Conservation (phyloP, 2,113 vertebrate genomes). For the Mus pahari region DNA sequence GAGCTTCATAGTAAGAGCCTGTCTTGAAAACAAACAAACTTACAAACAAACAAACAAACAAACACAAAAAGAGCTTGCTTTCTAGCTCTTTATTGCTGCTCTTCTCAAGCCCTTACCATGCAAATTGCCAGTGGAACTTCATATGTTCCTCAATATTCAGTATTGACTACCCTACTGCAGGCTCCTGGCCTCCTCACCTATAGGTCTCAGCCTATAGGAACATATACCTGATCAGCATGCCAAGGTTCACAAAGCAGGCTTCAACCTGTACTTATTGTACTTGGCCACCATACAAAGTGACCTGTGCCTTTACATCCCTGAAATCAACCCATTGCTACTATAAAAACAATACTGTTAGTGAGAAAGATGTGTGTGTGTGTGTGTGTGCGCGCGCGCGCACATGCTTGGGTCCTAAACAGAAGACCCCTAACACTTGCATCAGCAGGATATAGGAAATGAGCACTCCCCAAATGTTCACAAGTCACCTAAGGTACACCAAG, state of each 20-base stretch:
- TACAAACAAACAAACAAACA: too few species aligned
- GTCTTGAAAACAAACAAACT: background rate
- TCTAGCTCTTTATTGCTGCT: background rate
- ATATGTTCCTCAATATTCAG: background rate
- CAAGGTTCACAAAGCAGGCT: too few species aligned
- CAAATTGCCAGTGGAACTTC: background rate
- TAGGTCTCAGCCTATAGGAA: background rate
- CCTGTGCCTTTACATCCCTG: background rate
- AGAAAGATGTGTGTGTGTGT: background rate
- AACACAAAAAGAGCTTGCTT: too few species aligned
- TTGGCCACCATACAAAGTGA: background rate
- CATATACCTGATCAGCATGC: rapidly evolving
- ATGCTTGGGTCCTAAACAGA: background rate
- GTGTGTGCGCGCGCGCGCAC: background rate
- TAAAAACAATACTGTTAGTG: background rate
- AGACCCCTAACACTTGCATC: background rate
- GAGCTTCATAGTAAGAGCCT: too few species aligned
- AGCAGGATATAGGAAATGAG: background rate
- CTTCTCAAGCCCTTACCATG: rapidly evolving
- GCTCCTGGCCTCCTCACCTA: rapidly evolving
- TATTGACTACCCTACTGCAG: background rate
- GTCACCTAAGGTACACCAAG: background rate
- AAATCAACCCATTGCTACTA: background rate
- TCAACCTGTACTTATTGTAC: too few species aligned
- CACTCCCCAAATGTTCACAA: too few species aligned